These are phyloP conservation scores for Agrotis segetum DNA, from an alignment of 2,888 invertebrate species.

Conservation along the genomic window DNA sequence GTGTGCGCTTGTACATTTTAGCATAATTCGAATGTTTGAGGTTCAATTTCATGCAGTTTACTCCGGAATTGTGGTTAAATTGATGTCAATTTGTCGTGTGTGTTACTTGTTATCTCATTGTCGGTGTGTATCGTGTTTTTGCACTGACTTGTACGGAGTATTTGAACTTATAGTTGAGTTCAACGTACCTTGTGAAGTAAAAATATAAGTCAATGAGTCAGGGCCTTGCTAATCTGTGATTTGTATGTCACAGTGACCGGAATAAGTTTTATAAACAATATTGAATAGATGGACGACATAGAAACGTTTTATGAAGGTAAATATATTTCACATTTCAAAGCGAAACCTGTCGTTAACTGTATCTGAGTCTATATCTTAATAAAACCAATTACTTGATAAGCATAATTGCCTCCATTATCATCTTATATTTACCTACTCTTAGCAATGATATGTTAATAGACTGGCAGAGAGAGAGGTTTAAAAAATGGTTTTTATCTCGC, in stretches of 20 bases:
- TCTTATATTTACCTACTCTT: constrained; percentile 45
- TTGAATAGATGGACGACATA: not conserved
- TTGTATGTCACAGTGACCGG: constrained; percentile 31
- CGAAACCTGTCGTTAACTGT: constrained; percentile 27
- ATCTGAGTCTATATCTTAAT: constrained; percentile 33
- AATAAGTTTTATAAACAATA: constrained; percentile 31
- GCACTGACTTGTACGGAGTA: constrained; percentile 5
- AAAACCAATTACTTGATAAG: constrained; percentile 54
- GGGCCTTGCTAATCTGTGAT: constrained; percentile 43
- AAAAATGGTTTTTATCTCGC: constrained; percentile 42
- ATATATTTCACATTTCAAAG: constrained; percentile 22
- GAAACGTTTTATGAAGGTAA: not conserved
- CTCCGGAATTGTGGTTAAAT: constrained; percentile 22
- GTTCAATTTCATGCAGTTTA: constrained; percentile 46
- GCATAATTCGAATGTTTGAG: constrained; percentile 54
- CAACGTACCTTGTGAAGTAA: constrained; percentile 55
- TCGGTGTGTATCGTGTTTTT: constrained; percentile 25
- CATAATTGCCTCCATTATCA: constrained; percentile 45
- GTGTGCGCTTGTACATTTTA: constrained; percentile 53
- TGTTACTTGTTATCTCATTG: constrained; percentile 29
- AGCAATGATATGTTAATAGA: constrained; percentile 34
- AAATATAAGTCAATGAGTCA: constrained; percentile 61
- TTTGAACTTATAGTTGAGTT: constrained; percentile 50
- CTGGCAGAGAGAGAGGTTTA: constrained; percentile 9
- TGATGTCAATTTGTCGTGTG: constrained; percentile 32